Base-by-base conservation (phyloP, 1,140 invertebrate genomes). In the Eulimnadia texana region DNA sequence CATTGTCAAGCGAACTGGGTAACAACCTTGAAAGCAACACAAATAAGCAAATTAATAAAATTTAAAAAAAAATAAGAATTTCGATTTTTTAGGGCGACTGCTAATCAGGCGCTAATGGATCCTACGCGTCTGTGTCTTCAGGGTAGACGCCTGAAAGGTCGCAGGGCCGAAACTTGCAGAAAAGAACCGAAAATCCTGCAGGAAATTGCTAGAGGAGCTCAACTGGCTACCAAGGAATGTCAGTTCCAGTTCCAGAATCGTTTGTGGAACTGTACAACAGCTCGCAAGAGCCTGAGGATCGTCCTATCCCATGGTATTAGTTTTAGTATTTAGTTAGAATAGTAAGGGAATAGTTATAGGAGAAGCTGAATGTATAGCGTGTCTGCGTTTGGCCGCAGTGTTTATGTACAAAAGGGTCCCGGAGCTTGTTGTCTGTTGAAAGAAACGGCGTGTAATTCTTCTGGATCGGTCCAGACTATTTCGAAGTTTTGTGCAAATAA, bases 51-150 rank as follows among this genome's bases (percentile, higher is more conserved):
- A n/a, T n/a, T n/a, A n/a, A n/a, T n/a, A n/a, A n/a, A n/a, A n/a
- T n/a, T n/a, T n/a, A n/a, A n/a, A n/a, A n/a, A n/a, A n/a, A n/a
- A n/a, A n/a, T n/a, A n/a, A n/a, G n/a, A n/a, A n/a, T n/a, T n/a
- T n/a, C n/a, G n/a, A n/a, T n/a, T n/a, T n/a, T n/a, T n/a, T n/a
- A 42, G 33, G 33, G 33, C 6, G 6, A 9, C 33, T 9, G 16
- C 33, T 42, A 6, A 42, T 42, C 33, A 42, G 33, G 16, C 33
- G 6, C 33, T 93, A 66, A 81, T 93, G 77, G 90, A 94, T 75
- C 87, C 88, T 53, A 82, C 84, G 71, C 80, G 85, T 72, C 82
- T 93, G 64, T 94, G 91, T 74, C 85, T 84, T 66, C 87, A 90
- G 74, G 83, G 82, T 52, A 77, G 86, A n/a, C 78, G 84, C 65